Conservation (phyloP, 1,140 invertebrate genomes). For the Stenopsyche tienmushanensis region DNA sequence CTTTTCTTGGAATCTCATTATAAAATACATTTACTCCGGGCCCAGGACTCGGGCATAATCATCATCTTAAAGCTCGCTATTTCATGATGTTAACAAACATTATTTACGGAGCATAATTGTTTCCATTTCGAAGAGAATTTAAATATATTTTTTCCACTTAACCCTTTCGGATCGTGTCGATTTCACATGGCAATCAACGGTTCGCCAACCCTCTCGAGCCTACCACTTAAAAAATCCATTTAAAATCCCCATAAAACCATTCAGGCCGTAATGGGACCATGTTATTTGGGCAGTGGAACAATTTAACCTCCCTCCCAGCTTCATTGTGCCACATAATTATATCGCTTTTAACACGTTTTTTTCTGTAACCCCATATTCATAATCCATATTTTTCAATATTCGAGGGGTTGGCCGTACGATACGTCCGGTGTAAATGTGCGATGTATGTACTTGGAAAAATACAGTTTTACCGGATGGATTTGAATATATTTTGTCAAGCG, state of each 20-base stretch:
- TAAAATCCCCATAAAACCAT: constrained; percentile 32
- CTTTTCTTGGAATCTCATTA: too few relatives aligned
- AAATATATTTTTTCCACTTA: too few relatives aligned
- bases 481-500: too few relatives aligned
- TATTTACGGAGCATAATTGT: too few relatives aligned
- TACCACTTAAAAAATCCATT: constrained; percentile 30
- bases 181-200: constrained; percentile 18
- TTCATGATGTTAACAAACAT: too few relatives aligned
- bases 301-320: constrained; percentile 24
- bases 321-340: constrained; percentile 31
- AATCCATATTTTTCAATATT: constrained; percentile 32
- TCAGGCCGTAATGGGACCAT: constrained; percentile 26
- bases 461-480: too few relatives aligned
- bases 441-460: too few relatives aligned
- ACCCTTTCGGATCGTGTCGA: constrained; percentile 23
- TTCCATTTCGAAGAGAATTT: too few relatives aligned
- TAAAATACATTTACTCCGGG: too few relatives aligned
- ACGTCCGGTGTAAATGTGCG: background rate
- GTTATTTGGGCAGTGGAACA: constrained; percentile 32
- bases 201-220: constrained; percentile 2
- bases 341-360: constrained; percentile 32
- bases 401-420: constrained; percentile 11
- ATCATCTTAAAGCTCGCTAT: too few relatives aligned
- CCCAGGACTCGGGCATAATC: too few relatives aligned
- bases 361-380: constrained; percentile 26